Percentiles rank a stretch among this genome's conserved stretches.
Evolutionary conservation across 2,797 vertebrate species (phyloP).

Genomic region (Enteromius unitaeniatus): DNA sequence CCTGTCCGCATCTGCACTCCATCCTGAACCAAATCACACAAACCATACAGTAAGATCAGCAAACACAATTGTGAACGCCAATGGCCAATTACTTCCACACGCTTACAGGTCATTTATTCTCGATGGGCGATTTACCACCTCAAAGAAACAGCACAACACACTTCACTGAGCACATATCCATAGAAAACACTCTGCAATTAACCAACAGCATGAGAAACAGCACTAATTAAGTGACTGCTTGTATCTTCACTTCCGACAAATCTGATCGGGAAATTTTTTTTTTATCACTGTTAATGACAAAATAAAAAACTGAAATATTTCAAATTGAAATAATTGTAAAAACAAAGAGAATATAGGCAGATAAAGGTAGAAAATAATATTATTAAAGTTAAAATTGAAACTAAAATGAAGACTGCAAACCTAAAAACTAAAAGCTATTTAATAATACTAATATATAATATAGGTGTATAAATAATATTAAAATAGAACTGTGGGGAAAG

Average conservation of each 20-base stretch:
- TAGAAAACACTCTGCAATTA: conserved; percentile 31
- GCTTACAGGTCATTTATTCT: conserved; percentile 52
- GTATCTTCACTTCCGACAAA: background rate
- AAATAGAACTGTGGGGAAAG: no score
- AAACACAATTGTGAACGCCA: conserved; percentile 50
- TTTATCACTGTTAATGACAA: background rate
- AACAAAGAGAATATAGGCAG: no score
- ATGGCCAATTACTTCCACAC: conserved; percentile 57
- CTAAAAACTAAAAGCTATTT: no score
- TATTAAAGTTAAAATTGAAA: no score
- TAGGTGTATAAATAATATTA: no score
- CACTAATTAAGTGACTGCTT: conserved; percentile 35
- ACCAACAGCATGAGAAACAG: conserved; percentile 31
- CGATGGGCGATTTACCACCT: conserved; percentile 41
- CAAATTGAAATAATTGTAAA: no score
- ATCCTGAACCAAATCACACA: conserved; percentile 26
- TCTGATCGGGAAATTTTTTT: background rate
- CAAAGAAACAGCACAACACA: conserved; percentile 30
- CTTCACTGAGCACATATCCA: conserved; percentile 9
- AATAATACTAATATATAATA: no score
- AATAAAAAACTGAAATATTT: background rate
- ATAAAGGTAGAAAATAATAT: no score
- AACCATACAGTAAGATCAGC: conserved; percentile 13
- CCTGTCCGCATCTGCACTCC: background rate
- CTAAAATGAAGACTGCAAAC: background rate